phyloP scores from a whole-genome alignment of 2,113 vertebrate genomes.

The Heteronetta atricapilla region DNA sequence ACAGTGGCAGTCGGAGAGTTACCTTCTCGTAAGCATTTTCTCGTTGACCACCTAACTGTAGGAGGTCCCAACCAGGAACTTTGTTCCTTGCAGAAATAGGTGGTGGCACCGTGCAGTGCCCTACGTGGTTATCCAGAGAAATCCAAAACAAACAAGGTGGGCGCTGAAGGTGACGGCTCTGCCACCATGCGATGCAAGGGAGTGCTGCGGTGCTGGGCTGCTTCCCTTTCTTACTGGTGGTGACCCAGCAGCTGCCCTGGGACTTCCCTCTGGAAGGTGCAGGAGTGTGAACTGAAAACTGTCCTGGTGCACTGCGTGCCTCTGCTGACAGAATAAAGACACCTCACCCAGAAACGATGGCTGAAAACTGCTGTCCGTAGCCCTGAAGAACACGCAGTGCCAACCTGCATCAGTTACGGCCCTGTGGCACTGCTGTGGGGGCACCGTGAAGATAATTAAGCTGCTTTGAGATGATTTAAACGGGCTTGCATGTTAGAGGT shows the following conservation, averaged over 20 bases:
- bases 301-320: neutral
- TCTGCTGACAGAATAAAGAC: neutral
- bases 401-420: neutral
- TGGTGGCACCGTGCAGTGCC: neutral
- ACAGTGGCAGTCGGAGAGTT: neutral
- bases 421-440: neutral
- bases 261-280: neutral
- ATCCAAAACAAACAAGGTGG: neutral
- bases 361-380: neutral
- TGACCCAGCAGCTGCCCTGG: neutral
- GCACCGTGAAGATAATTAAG: neutral
- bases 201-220: neutral
- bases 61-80: neutral
- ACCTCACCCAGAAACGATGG: neutral
- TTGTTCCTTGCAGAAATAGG: neutral
- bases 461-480: neutral
- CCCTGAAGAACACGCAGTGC: neutral
- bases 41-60: neutral
- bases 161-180: neutral
- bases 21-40: neutral
- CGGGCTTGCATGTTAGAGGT: no score
- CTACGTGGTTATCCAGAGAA: neutral
- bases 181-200: neutral
- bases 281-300: neutral
- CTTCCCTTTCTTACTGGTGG: neutral